These are phyloP conservation scores for Spatula clypeata DNA, from an alignment of 2,797 vertebrate species.

Conservation along the genomic window DNA sequence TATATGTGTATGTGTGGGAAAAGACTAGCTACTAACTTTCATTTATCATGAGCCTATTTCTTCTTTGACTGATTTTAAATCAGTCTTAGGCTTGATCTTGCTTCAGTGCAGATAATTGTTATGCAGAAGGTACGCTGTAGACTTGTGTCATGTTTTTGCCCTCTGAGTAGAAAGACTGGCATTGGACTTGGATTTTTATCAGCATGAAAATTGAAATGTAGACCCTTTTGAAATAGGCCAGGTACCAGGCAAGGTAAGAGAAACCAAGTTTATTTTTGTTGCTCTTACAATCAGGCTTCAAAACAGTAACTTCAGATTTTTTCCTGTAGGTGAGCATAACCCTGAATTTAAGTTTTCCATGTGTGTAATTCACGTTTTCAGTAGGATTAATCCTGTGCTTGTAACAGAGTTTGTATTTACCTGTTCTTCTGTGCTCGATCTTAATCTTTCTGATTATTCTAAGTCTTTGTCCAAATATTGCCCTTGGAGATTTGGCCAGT, in stretches of 20 bases:
- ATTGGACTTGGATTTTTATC: constrained; percentile 48
- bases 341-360: background rate
- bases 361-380: background rate
- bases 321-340: background rate
- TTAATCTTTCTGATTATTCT: constrained; percentile 3
- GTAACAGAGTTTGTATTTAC: background rate
- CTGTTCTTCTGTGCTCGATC: constrained; percentile 3
- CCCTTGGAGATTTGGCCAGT: background rate
- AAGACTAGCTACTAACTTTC: constrained; percentile 39
- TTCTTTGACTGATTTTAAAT: constrained; percentile 31
- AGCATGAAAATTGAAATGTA: constrained; percentile 29
- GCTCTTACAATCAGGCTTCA: background rate
- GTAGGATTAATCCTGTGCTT: background rate
- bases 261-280: constrained; percentile 35
- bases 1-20: constrained; percentile 45
- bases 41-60: constrained; percentile 25
- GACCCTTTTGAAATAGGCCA: constrained; percentile 48
- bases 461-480: constrained; percentile 18
- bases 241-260: constrained; percentile 60
- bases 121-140: background rate
- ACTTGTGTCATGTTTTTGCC: background rate
- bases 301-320: background rate
- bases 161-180: constrained; percentile 6
- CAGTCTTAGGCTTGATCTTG: background rate
- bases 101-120: background rate